phyloP scores from a whole-genome alignment of 2,888 invertebrate species.

The Hyalella azteca region DNA sequence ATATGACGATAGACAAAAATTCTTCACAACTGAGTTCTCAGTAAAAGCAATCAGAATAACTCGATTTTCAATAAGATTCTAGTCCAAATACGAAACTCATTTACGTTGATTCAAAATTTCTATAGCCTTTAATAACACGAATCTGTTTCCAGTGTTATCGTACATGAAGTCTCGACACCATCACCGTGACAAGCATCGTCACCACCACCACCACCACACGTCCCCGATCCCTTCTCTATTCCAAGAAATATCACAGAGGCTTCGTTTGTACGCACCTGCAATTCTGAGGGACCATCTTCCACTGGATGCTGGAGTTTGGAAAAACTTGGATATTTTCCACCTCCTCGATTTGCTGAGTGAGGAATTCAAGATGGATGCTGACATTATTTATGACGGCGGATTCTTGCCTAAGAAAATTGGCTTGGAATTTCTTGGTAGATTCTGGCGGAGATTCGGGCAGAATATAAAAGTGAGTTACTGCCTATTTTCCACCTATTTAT shows the following conservation, averaged over 20 bases:
- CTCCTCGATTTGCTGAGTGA: neutral
- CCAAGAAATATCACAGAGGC: neutral
- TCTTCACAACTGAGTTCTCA: too few relatives aligned
- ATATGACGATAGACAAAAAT: too few relatives aligned
- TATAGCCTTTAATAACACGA: too few relatives aligned
- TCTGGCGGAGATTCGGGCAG: neutral
- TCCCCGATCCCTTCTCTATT: neutral
- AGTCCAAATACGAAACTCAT: too few relatives aligned
- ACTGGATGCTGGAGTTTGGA: neutral
- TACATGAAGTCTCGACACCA: neutral
- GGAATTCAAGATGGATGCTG: neutral
- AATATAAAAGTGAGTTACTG: neutral
- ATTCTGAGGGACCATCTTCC: neutral
- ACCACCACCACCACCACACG: neutral
- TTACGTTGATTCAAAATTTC: too few relatives aligned
- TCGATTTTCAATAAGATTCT: too few relatives aligned
- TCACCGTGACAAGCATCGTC: neutral
- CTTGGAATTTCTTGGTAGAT: neutral
- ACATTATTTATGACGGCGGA: conserved; percentile 3
- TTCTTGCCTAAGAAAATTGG: conserved; percentile 3
- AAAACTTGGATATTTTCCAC: neutral
- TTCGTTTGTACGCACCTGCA: neutral
- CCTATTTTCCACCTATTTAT: neutral
- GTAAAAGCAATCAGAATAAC: too few relatives aligned
- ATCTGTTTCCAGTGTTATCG: conserved; percentile 5